Percentiles rank a stretch among this genome's conserved stretches.
Conservation (phyloP, 2,113 vertebrate genomes). For the Pungitius pungitius region DNA sequence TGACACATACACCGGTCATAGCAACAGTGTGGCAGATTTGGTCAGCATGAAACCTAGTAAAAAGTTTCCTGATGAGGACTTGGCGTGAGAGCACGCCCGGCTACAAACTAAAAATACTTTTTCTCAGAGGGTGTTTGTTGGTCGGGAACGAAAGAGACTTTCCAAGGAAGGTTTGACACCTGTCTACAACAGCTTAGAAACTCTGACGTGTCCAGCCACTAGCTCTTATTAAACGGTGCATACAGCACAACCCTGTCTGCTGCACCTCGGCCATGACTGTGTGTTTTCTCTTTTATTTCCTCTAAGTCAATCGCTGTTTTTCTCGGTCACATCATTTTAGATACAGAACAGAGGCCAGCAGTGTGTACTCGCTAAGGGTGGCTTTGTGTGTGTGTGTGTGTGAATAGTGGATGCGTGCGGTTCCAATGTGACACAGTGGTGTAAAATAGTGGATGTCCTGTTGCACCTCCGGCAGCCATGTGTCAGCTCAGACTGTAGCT, state of each 20-base stretch:
- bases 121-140: conserved; percentile 61
- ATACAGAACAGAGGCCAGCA: conserved; percentile 39
- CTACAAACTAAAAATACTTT: neutral
- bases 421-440: conserved; percentile 59
- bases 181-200: conserved; percentile 45
- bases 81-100: conserved; percentile 14
- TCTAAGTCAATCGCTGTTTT: conserved; percentile 13
- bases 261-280: conserved; percentile 12
- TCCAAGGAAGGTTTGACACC: conserved; percentile 67
- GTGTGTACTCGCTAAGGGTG: conserved; percentile 32
- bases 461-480: conserved; percentile 63
- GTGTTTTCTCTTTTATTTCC: conserved; percentile 36
- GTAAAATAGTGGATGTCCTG: conserved; percentile 68
- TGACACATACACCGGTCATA: conserved; percentile 1
- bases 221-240: conserved; percentile 12
- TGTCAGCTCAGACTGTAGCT: conserved; percentile 56
- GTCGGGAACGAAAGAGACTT: conserved; percentile 51
- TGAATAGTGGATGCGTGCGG: conserved; percentile 22
- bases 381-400: conserved; percentile 13
- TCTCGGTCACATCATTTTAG: conserved; percentile 7
- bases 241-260: conserved; percentile 23
- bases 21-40: conserved; percentile 20
- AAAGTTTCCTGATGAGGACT: conserved; percentile 18
- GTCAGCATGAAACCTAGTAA: conserved; percentile 18
- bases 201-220: conserved; percentile 36